Conservation (phyloP, 1,140 invertebrate genomes). For the Sesamia nonagrioides region DNA sequence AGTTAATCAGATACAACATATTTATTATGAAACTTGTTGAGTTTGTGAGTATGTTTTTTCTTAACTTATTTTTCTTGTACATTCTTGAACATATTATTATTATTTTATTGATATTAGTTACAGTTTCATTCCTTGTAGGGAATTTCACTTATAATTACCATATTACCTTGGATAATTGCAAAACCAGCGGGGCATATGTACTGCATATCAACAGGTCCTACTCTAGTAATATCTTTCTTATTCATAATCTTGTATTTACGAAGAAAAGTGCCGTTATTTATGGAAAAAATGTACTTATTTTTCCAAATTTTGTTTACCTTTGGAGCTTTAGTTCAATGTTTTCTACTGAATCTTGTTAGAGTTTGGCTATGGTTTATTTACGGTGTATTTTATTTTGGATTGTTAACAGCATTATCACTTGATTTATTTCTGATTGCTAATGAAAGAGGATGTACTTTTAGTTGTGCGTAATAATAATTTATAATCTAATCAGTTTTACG, state of each 20-base stretch:
- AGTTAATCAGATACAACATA: slow-evolving; percentile 83
- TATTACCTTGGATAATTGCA: slow-evolving; percentile 71
- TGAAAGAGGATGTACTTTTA: slow-evolving; percentile 84
- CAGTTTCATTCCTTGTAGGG: slow-evolving; percentile 71
- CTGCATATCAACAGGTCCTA: slow-evolving; percentile 81
- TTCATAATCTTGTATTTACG: slow-evolving; percentile 81
- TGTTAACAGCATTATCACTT: slow-evolving; percentile 73
- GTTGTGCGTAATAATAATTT: slow-evolving; percentile 70
- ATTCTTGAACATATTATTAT: slow-evolving; percentile 4
- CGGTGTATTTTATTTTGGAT: slow-evolving; percentile 77
- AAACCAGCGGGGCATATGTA: slow-evolving; percentile 82
- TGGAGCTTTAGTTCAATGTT: slow-evolving; percentile 83
- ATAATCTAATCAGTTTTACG: slow-evolving; percentile 36
- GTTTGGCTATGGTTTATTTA: slow-evolving; percentile 82
- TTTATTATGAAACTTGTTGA: slow-evolving; percentile 85
- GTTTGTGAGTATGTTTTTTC: slow-evolving; percentile 77
- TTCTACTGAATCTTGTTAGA: slow-evolving; percentile 77
- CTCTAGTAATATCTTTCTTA: slow-evolving; percentile 78
- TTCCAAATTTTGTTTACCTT: slow-evolving; percentile 85
- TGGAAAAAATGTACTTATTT: slow-evolving; percentile 85
- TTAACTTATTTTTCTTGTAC: background rate
- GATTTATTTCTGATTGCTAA: slow-evolving; percentile 82
- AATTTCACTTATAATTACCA: slow-evolving; percentile 71
- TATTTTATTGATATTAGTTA: slow-evolving; percentile 50
- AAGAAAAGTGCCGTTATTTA: slow-evolving; percentile 80